Percentiles rank a stretch among this genome's conserved stretches.
phyloP scores from a whole-genome alignment of 2,888 invertebrate genomes.

The Myopa testacea region DNA sequence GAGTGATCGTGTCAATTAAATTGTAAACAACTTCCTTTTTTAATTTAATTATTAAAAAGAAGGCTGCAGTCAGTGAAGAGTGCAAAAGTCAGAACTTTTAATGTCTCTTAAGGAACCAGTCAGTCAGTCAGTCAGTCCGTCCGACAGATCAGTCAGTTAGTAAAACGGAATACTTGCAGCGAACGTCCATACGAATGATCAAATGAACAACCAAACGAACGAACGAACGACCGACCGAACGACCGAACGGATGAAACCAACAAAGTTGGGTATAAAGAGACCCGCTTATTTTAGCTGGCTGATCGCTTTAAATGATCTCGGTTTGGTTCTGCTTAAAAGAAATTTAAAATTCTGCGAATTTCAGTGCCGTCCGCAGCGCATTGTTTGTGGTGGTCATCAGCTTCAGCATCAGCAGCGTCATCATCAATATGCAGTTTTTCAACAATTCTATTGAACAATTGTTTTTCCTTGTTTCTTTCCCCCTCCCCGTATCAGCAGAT shows the following conservation, averaged over 20 bases:
- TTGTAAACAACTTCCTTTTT: conserved; percentile 40
- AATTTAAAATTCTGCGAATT: conserved; percentile 33
- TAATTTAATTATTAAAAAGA: conserved; percentile 30
- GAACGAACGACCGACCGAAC: not conserved
- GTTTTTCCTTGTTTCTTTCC: not conserved
- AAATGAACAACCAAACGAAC: not conserved
- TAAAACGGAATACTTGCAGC: too few relatives aligned
- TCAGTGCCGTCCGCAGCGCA: not conserved
- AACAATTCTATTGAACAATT: conserved; percentile 62
- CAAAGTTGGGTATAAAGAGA: not conserved
- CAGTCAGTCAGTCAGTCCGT: not conserved
- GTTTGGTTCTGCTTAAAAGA: conserved; percentile 16
- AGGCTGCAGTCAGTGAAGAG: not conserved
- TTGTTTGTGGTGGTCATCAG: not conserved
- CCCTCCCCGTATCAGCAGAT: conserved; percentile 2
- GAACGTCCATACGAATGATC: not conserved
- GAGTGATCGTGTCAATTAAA: conserved; percentile 44
- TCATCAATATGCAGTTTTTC: conserved; percentile 39
- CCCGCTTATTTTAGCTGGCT: not conserved
- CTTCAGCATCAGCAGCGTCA: conserved; percentile 20
- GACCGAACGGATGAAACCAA: conserved; percentile 6
- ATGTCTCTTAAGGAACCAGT: not conserved
- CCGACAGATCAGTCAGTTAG: not conserved
- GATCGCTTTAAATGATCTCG: conserved; percentile 27
- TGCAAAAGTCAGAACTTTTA: conserved; percentile 25